phyloP scores from a whole-genome alignment of 2,797 vertebrate species.

The Malurus splendens region DNA sequence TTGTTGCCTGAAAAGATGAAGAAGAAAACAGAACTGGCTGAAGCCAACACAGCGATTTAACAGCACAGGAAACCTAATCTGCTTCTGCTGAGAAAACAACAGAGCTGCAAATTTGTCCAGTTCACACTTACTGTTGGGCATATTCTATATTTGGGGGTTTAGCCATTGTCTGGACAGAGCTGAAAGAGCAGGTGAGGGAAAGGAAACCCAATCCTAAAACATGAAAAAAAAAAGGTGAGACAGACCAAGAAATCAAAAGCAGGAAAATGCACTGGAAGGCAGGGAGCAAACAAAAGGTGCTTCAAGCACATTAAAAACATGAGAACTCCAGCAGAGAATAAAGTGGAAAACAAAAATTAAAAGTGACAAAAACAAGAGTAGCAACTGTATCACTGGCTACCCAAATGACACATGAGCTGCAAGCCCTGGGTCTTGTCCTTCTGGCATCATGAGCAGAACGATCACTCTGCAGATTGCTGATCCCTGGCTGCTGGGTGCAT shows the following conservation, averaged over 20 bases:
- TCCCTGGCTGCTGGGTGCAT: not conserved
- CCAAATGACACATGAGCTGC: not conserved
- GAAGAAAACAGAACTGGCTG: not conserved
- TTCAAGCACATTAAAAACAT: not conserved
- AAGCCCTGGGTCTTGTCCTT: not conserved
- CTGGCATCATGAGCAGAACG: not conserved
- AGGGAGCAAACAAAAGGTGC: not conserved
- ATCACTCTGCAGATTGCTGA: not conserved
- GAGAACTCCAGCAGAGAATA: not conserved
- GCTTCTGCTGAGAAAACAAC: not conserved
- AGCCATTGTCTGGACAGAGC: not conserved
- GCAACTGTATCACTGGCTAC: not conserved
- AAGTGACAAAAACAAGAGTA: not conserved
- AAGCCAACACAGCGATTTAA: not conserved
- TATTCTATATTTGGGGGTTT: not conserved
- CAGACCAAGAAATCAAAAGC: not conserved
- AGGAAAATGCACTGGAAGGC: not conserved
- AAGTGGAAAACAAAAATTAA: not conserved
- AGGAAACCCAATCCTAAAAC: not conserved
- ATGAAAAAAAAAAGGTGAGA: not conserved
- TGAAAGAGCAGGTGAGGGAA: not conserved
- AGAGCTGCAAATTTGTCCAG: not conserved
- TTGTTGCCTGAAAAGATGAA: not conserved
- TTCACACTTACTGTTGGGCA: not conserved
- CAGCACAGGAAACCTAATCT: not conserved